phyloP scores from a whole-genome alignment of 2,797 vertebrate genomes.

The Hafferia zeledoni region DNA sequence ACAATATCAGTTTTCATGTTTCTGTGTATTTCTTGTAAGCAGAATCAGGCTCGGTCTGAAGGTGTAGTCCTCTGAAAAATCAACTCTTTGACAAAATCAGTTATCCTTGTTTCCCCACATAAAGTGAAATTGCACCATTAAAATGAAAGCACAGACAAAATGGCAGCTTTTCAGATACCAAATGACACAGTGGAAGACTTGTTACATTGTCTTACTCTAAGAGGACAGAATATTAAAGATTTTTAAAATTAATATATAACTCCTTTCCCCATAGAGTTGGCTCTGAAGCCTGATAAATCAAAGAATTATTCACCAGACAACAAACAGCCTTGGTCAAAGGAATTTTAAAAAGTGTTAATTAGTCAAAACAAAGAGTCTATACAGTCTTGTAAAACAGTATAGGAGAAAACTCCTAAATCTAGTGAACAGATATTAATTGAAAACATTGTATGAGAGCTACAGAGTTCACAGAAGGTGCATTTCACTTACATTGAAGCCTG shows the following conservation, averaged over 20 bases:
- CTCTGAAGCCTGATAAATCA: conserved; percentile 44
- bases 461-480: conserved; percentile 57
- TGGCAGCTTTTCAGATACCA: not conserved
- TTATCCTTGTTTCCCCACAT: not conserved
- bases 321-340: conserved; percentile 24
- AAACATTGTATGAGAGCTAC: not conserved
- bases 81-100: not conserved
- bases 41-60: not conserved
- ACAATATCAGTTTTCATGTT: not conserved
- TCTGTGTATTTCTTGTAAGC: not conserved
- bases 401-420: conserved; percentile 55
- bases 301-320: conserved; percentile 48
- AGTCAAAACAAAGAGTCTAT: conserved; percentile 47
- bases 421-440: conserved; percentile 62
- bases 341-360: conserved; percentile 65
- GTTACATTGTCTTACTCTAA: not conserved
- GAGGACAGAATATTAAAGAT: not conserved
- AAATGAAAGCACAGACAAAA: conserved; percentile 26
- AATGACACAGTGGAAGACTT: not conserved
- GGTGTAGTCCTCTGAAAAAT: not conserved
- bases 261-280: not conserved
- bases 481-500: conserved; percentile 10
- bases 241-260: not conserved
- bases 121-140: conserved; percentile 2
- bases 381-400: conserved; percentile 58